These are phyloP conservation scores for Drosophila subquinaria DNA, from an alignment of 2,888 invertebrate species.

Conservation along the genomic window DNA sequence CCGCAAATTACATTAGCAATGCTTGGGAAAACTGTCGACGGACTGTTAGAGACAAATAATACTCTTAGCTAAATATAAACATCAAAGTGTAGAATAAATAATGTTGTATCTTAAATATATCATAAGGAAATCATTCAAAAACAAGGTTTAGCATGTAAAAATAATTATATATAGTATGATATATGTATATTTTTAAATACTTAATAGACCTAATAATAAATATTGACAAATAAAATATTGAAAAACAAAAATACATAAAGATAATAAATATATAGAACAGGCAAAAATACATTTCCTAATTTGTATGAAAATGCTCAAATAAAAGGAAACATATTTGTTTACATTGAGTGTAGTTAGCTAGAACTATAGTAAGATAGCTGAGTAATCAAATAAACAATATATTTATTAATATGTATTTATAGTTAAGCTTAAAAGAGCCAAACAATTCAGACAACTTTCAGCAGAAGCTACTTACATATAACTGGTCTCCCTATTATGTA, in stretches of 20 bases:
- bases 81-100: not conserved
- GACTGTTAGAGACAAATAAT: conserved; percentile 9
- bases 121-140: not conserved
- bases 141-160: too few relatives aligned
- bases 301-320: not conserved
- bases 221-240: too few relatives aligned
- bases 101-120: not conserved
- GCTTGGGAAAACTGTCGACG: conserved; percentile 17
- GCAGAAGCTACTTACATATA: not conserved
- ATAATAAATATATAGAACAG: too few relatives aligned
- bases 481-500: not conserved
- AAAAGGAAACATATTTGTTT: not conserved
- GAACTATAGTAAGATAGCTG: not conserved
- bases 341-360: not conserved
- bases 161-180: too few relatives aligned
- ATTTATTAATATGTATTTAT: not conserved
- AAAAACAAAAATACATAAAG: too few relatives aligned
- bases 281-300: too few relatives aligned
- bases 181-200: too few relatives aligned
- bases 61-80: conserved; percentile 3
- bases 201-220: too few relatives aligned
- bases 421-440: not conserved
- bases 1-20: conserved; percentile 65
- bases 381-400: not conserved
- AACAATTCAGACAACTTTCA: not conserved